phyloP scores from a whole-genome alignment of 2,888 invertebrate genomes.

The Meteorus colon region DNA sequence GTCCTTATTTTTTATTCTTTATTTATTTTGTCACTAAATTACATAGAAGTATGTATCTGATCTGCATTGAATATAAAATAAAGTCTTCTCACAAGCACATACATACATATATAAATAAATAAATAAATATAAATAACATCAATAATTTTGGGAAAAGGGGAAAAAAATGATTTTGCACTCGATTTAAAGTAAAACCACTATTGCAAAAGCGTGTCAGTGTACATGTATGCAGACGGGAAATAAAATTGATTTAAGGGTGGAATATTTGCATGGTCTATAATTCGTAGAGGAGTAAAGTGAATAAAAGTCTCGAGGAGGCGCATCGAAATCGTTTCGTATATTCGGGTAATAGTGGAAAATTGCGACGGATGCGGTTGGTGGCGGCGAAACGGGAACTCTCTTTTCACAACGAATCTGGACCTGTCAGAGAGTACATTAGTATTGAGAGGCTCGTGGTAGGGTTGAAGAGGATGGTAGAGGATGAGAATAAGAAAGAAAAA shows the following conservation, averaged over 20 bases:
- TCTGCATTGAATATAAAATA: conserved; percentile 14
- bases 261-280: conserved; percentile 41
- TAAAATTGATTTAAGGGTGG: conserved; percentile 33
- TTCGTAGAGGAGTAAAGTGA: conserved; percentile 23
- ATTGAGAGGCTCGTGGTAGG: conserved; percentile 29
- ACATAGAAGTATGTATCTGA: background rate
- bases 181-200: conserved; percentile 11
- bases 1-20: conserved; percentile 4
- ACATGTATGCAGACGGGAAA: background rate
- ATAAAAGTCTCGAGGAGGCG: conserved; percentile 34
- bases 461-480: background rate
- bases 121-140: conserved; percentile 2
- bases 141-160: background rate
- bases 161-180: conserved; percentile 23
- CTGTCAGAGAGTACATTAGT: conserved; percentile 44
- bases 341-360: conserved; percentile 27
- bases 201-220: conserved; percentile 2
- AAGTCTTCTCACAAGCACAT: background rate
- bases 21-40: conserved; percentile 18
- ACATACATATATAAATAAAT: background rate
- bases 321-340: conserved; percentile 37
- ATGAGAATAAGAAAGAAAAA: background rate
- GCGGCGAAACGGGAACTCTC: conserved; percentile 1
- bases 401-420: conserved; percentile 41
- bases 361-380: background rate